A percentile compares a stretch with the other conserved stretches of the same genome.
Conservation (phyloP, 2,113 vertebrate genomes). For the Neolamprologus toae region DNA sequence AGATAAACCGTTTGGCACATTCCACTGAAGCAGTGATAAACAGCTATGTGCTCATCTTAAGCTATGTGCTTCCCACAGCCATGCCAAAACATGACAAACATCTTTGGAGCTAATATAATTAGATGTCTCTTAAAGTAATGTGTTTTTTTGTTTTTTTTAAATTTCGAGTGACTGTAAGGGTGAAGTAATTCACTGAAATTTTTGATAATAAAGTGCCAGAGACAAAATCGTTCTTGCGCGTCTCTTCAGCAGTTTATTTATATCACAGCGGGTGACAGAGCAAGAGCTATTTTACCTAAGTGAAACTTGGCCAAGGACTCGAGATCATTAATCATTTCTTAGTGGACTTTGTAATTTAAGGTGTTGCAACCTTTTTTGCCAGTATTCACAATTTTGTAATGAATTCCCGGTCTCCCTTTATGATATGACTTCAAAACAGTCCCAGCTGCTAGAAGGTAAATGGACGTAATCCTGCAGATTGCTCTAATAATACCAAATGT, state of each 20-base stretch:
- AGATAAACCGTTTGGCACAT: conserved; percentile 1
- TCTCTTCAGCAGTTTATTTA: conserved; percentile 16
- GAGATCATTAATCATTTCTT: conserved; percentile 26
- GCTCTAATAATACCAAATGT: not conserved
- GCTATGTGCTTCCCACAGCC: not conserved
- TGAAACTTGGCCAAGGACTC: conserved; percentile 17
- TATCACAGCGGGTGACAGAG: conserved; percentile 5
- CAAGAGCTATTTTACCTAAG: not conserved
- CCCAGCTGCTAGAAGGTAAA: conserved; percentile 1
- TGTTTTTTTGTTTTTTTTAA: not conserved
- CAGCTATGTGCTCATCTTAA: not conserved
- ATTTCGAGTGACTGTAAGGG: not conserved
- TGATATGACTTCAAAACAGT: conserved; percentile 18
- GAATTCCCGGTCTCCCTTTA: not conserved
- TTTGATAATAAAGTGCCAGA: conserved; percentile 36
- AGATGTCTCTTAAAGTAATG: conserved; percentile 56
- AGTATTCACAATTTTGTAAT: conserved; percentile 20
- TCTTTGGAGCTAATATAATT: conserved; percentile 63
- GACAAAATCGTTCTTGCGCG: not conserved
- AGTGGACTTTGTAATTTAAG: conserved; percentile 6
- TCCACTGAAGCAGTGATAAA: conserved; percentile 15
- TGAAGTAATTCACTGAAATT: conserved; percentile 58
- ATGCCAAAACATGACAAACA: conserved; percentile 33
- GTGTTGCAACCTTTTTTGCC: not conserved
- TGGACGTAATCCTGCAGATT: conserved; percentile 33